Evolutionary conservation across 2,888 invertebrate species (phyloP).

Genomic region (Epirrhoe alternata): DNA sequence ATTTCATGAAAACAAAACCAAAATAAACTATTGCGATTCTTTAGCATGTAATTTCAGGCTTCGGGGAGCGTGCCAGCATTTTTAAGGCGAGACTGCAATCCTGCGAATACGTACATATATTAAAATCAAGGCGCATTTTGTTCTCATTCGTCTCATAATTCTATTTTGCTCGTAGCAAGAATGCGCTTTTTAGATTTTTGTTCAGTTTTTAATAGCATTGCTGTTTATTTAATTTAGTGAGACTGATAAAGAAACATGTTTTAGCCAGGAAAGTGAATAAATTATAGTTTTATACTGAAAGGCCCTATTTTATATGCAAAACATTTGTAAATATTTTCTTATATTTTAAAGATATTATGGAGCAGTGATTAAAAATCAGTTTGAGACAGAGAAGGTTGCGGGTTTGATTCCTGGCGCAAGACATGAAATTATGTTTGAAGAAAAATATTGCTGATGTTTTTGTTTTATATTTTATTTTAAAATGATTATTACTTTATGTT

Average conservation of each 20-base stretch:
- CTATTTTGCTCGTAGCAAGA: slow-evolving; percentile 64
- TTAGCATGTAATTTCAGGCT: slow-evolving; percentile 66
- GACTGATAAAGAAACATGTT: background rate
- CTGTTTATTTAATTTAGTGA: background rate
- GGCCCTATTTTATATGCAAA: background rate
- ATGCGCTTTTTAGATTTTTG: slow-evolving; percentile 56
- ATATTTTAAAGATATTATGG: too few species aligned
- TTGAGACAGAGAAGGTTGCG: too few species aligned
- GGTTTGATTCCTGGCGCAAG: too few species aligned
- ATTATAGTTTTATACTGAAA: background rate
- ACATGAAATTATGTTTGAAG: too few species aligned
- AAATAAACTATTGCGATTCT: slow-evolving; percentile 51
- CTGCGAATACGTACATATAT: slow-evolving; percentile 44
- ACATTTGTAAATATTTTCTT: too few species aligned
- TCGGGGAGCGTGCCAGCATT: slow-evolving; percentile 64
- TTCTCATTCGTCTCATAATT: slow-evolving; percentile 80
- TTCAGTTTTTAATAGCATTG: slow-evolving; percentile 6
- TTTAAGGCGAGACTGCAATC: slow-evolving; percentile 54
- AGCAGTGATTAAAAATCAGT: too few species aligned
- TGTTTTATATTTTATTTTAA: too few species aligned
- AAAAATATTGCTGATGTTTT: too few species aligned
- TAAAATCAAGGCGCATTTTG: slow-evolving; percentile 60
- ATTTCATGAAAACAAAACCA: too few species aligned
- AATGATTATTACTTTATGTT: too few species aligned
- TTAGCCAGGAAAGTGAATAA: background rate